Percentiles rank a stretch among this genome's conserved stretches.
Evolutionary conservation across 2,797 vertebrate species (phyloP).

Genomic region (Iguana delicatissima): DNA sequence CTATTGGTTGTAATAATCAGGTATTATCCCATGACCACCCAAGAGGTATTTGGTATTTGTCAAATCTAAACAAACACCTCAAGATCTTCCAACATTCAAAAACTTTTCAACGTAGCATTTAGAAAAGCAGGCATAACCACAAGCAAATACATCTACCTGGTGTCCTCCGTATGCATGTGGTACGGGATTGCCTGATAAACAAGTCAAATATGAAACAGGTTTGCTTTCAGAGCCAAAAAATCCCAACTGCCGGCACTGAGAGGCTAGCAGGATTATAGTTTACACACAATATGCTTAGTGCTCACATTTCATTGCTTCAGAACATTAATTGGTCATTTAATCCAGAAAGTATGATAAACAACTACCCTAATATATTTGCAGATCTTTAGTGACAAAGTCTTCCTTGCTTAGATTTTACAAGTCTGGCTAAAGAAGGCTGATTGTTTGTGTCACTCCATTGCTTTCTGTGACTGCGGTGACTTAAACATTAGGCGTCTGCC

Average conservation of each 20-base stretch:
- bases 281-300: constrained; percentile 53
- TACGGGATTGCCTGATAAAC: constrained; percentile 24
- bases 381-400: constrained; percentile 57
- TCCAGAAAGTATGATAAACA: constrained; percentile 52
- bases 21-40: background rate
- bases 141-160: background rate
- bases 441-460: constrained; percentile 59
- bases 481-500: constrained; percentile 30
- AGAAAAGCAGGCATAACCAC: too few species aligned
- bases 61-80: background rate
- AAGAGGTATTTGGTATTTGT: background rate
- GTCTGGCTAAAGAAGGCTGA: constrained; percentile 42
- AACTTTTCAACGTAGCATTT: background rate
- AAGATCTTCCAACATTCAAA: background rate
- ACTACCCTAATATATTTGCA: too few species aligned
- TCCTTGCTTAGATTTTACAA: constrained; percentile 47
- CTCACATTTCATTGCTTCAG: constrained; percentile 68
- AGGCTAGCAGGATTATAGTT: constrained; percentile 53
- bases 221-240: constrained; percentile 45
- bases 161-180: background rate
- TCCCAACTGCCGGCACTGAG: constrained; percentile 33
- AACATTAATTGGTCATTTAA: constrained; percentile 55
- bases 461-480: constrained; percentile 30
- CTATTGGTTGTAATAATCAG: background rate
- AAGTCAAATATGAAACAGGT: background rate